Conservation (phyloP, 2,888 invertebrate species). For the Troides aeacus region DNA sequence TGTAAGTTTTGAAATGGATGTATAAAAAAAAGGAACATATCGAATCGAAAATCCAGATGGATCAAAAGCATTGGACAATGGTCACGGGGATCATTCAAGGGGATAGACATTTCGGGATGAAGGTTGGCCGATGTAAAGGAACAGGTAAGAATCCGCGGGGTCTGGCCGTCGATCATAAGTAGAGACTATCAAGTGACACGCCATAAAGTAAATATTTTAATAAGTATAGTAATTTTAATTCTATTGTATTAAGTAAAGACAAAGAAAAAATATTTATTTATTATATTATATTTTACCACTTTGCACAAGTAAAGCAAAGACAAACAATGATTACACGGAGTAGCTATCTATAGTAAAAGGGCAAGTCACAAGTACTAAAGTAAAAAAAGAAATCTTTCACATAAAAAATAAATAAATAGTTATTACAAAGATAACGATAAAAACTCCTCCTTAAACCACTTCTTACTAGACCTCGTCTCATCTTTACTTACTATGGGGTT, state of each 20-base stretch:
- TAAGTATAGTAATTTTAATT: background rate
- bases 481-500: too few species aligned
- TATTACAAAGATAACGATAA: too few species aligned
- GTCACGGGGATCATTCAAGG: slow-evolving; percentile 66
- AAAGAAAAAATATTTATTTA: background rate
- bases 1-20: slow-evolving; percentile 18
- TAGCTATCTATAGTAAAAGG: too few species aligned
- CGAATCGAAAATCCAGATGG: slow-evolving; percentile 51
- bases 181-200: slow-evolving; percentile 25
- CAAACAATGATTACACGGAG: too few species aligned
- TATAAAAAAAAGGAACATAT: slow-evolving; percentile 45
- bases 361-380: too few species aligned
- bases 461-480: too few species aligned
- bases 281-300: too few species aligned
- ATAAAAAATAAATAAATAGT: too few species aligned
- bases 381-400: too few species aligned
- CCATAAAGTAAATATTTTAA: slow-evolving; percentile 8
- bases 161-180: slow-evolving; percentile 59
- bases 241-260: background rate
- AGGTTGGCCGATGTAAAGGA: slow-evolving; percentile 60
- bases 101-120: slow-evolving; percentile 49
- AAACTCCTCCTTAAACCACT: too few species aligned
- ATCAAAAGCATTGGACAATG: slow-evolving; percentile 79
- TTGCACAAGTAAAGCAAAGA: too few species aligned
- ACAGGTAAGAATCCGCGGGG: slow-evolving; percentile 70